phyloP scores from a whole-genome alignment of 2,797 vertebrate genomes.

The Champsocephalus gunnari region DNA sequence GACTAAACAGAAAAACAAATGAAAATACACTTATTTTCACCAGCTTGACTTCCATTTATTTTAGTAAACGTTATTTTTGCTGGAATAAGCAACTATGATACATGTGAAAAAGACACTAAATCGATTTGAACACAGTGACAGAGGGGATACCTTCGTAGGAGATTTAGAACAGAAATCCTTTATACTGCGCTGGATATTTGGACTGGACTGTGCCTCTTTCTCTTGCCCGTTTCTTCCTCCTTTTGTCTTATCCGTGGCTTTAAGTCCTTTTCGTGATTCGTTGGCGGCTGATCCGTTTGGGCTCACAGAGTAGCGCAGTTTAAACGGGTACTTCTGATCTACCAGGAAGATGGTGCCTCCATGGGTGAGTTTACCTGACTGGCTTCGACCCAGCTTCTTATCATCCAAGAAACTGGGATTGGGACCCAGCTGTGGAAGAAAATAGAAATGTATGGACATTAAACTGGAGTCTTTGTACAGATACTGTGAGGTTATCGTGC shows the following conservation, averaged over 20 bases:
- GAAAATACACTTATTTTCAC: neutral
- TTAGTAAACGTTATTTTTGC: neutral
- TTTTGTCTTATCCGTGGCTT: conserved; percentile 60
- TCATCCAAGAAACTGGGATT: conserved; percentile 81
- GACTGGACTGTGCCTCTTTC: conserved; percentile 40
- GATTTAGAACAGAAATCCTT: conserved; percentile 81
- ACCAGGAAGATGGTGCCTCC: conserved; percentile 82
- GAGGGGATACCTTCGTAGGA: conserved; percentile 76
- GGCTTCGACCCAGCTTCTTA: conserved; percentile 72
- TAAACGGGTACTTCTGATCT: conserved; percentile 80
- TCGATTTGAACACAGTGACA: neutral
- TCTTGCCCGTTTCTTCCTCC: conserved; percentile 27
- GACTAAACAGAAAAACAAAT: conserved; percentile 52
- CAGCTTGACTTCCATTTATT: neutral
- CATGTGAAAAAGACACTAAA: neutral
- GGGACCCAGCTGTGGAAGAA: conserved; percentile 79
- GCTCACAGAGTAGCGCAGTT: conserved; percentile 67
- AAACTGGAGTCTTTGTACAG: conserved; percentile 5
- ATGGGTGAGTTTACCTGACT: conserved; percentile 75
- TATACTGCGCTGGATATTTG: conserved; percentile 76
- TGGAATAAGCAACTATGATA: neutral
- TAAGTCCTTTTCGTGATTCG: conserved; percentile 36
- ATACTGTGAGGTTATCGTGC: neutral
- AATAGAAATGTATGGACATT: conserved; percentile 18
- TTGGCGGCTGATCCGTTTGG: conserved; percentile 44